Base-by-base conservation (phyloP, 2,888 invertebrate species). In the Exephanes ischioxanthus region DNA sequence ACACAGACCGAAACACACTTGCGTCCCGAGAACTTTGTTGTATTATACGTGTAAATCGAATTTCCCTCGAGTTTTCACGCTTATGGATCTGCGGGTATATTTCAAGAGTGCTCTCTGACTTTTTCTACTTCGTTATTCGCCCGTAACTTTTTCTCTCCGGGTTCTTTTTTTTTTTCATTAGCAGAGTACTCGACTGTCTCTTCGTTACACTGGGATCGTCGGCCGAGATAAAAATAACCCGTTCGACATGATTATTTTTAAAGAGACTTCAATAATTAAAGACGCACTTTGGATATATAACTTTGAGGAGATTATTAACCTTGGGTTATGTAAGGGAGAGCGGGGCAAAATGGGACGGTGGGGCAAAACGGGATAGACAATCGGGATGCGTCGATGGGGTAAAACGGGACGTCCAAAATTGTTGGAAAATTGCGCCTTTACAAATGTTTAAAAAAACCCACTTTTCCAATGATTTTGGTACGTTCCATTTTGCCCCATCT, bases 61-160 rank as follows among this genome's bases (percentile, higher is more conserved):
- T 30, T 71, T 53, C 51, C 30, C n/a, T 33, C 9, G 55, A 30
- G 26, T 71, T 41, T 41, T 48, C 41, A 72, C 70, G 66, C 66
- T 72, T 78, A 72, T 83, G 77, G 70, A 78, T 72, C 58, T 55
- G 22, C 22, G 26, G 26, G 58, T 73, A 70, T 83, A 67, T 79
- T 78, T 81, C 70, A 45, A 68, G 72, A 63, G 72, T 53, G 33
- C 61, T 68, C 45, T n/a, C 63, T 30, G 61, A 51, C 82, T 83
- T 67, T 71, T 68, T 79, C 73, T 41, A 30, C 45, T 76, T 66
- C 70, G 75, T 67, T 51, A 37, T 41, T 51, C 41, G 30, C 30
- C 68, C 16, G 45, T 48, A 48, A 48, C 45, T 48, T 48, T 48
- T 48, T 14, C 16, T 48, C 45, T 3, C 45, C 2, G 45, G 45